phyloP scores from a whole-genome alignment of 2,113 vertebrate genomes.

The Cariama cristata region DNA sequence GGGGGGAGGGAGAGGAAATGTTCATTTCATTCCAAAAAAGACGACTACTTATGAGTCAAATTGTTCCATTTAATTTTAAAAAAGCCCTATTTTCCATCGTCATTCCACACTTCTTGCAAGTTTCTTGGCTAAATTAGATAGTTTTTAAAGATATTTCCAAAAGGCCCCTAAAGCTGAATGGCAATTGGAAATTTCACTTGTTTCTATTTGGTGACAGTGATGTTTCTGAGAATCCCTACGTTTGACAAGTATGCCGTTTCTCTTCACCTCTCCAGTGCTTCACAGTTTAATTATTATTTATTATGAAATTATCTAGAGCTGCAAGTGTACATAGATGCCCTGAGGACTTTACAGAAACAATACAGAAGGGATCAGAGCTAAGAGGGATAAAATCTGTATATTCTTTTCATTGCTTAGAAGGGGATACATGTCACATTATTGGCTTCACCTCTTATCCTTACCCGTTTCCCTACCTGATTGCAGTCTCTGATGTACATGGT shows the following conservation, averaged over 20 bases:
- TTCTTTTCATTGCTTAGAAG: neutral
- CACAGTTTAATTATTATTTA: conserved; percentile 11
- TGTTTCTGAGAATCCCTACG: neutral
- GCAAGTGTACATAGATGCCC: neutral
- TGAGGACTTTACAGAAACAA: neutral
- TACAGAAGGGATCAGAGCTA: neutral
- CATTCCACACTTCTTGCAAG: neutral
- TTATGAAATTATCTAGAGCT: neutral
- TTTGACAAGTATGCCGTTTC: neutral
- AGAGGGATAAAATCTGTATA: neutral
- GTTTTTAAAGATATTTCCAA: neutral
- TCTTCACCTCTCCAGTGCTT: neutral
- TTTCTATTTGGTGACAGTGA: neutral
- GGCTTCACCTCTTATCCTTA: conserved; percentile 6
- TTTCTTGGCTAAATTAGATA: neutral
- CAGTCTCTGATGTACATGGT: neutral
- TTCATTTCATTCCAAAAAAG: conserved; percentile 64
- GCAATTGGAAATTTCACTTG: neutral
- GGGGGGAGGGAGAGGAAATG: conserved; percentile 51
- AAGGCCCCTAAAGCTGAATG: neutral
- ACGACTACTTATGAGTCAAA: conserved; percentile 59
- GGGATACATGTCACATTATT: neutral
- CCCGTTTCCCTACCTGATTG: conserved; percentile 3
- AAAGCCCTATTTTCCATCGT: neutral
- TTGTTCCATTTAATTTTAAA: neutral